phyloP scores from a whole-genome alignment of 1,140 invertebrate genomes.

The Leptopilina clavipes region DNA sequence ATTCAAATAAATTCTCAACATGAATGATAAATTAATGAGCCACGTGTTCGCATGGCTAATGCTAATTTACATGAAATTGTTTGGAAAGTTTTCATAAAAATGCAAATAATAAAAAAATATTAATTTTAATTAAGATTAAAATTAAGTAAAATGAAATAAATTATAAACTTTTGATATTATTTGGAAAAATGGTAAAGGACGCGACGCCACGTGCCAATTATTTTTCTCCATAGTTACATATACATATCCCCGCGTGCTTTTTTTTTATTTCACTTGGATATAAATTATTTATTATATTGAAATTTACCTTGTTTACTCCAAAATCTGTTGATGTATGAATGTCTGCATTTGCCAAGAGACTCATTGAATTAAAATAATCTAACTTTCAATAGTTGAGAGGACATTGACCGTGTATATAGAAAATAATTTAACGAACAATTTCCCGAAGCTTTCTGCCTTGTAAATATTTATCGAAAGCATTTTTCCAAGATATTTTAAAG shows the following conservation, averaged over 20 bases:
- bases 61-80: no score
- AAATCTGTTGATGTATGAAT: not conserved
- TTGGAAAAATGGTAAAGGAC: not conserved
- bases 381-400: not conserved
- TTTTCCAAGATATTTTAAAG: slow-evolving; percentile 20
- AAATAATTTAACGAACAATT: slow-evolving; percentile 41
- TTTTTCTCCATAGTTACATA: not conserved
- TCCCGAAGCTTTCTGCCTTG: slow-evolving; percentile 43
- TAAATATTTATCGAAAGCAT: slow-evolving; percentile 44
- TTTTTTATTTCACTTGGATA: not conserved
- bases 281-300: not conserved
- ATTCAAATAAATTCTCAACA: no score
- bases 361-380: slow-evolving; percentile 14
- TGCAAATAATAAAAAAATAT: no score
- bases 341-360: not conserved
- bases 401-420: not conserved
- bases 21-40: no score
- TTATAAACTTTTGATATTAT: not conserved
- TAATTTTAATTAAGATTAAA: not conserved
- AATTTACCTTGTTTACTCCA: not conserved
- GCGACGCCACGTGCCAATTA: not conserved
- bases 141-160: not conserved
- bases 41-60: no score
- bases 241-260: no score
- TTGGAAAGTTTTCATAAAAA: no score